Percentiles rank a stretch among this genome's conserved stretches.
Conservation (phyloP, 2,113 vertebrate genomes). For the Forbesichthys agassizii region DNA sequence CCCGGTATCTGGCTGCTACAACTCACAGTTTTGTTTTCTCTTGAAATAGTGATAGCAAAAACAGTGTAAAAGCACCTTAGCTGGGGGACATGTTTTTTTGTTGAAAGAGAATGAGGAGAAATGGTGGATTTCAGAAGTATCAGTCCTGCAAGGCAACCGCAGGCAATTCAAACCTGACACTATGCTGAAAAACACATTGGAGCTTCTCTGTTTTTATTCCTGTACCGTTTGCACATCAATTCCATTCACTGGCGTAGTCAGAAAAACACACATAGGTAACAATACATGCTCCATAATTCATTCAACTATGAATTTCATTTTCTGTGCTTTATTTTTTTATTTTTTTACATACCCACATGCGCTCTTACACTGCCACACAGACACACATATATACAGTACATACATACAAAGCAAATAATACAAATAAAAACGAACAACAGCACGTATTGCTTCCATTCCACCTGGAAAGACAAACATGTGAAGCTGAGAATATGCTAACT, state of each 20-base stretch:
- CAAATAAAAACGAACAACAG: conserved; percentile 7
- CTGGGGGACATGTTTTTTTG: conserved; percentile 76
- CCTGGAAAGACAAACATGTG: conserved; percentile 56
- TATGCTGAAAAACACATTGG: conserved; percentile 62
- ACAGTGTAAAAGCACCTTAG: conserved; percentile 70
- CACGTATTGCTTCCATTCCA: conserved; percentile 53
- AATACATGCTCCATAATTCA: conserved; percentile 74
- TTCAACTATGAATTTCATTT: conserved; percentile 72
- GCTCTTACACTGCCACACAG: conserved; percentile 55
- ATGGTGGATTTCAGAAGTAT: conserved; percentile 75
- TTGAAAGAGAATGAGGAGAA: conserved; percentile 76
- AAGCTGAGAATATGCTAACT: conserved; percentile 26
- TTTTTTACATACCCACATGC: conserved; percentile 34
- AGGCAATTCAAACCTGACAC: conserved; percentile 74
- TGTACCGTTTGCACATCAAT: conserved; percentile 63
- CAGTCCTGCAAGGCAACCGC: conserved; percentile 80
- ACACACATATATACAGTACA: conserved; percentile 16
- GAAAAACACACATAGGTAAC: conserved; percentile 67
- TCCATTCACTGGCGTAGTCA: conserved; percentile 57
- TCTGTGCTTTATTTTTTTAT: conserved; percentile 38
- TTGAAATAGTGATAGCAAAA: conserved; percentile 75
- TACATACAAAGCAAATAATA: conserved; percentile 58
- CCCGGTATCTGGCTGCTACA: conserved; percentile 63
- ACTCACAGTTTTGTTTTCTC: conserved; percentile 78
- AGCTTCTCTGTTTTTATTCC: conserved; percentile 64